Conservation (phyloP, 2,888 invertebrate genomes). For the Drosophila anomalata region DNA sequence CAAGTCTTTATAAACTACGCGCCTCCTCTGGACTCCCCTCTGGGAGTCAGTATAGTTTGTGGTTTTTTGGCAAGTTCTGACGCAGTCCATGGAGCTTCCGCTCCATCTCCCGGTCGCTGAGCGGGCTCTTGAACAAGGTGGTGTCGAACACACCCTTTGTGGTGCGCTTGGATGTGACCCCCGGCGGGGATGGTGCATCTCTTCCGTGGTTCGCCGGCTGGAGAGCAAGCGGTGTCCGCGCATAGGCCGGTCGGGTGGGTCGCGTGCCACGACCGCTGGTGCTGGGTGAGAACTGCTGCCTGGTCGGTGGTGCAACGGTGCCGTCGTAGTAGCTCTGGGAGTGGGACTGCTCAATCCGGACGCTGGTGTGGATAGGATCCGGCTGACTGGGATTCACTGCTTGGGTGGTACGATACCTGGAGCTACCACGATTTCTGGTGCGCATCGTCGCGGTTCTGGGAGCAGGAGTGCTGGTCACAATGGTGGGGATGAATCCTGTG, state of each 20-base stretch:
- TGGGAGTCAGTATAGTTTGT: slow-evolving; percentile 72
- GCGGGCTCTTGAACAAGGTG: slow-evolving; percentile 80
- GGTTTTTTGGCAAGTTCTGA: slow-evolving; percentile 81
- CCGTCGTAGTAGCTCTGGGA: slow-evolving; percentile 84
- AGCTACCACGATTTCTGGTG: slow-evolving; percentile 44
- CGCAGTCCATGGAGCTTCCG: slow-evolving; percentile 51
- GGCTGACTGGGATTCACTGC: slow-evolving; percentile 24
- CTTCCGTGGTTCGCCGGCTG: slow-evolving; percentile 43
- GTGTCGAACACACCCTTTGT: slow-evolving; percentile 82
- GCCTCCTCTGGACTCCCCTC: slow-evolving; percentile 7
- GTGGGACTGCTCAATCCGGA: slow-evolving; percentile 82
- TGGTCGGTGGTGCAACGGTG: slow-evolving; percentile 65
- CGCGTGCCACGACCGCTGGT: slow-evolving; percentile 39
- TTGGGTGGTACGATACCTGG: slow-evolving; percentile 46
- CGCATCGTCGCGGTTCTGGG: slow-evolving; percentile 14
- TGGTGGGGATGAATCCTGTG: slow-evolving; percentile 50
- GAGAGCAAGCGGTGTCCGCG: slow-evolving; percentile 35
- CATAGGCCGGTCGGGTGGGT: slow-evolving; percentile 50
- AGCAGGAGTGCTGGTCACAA: slow-evolving; percentile 50
- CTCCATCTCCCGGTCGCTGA: slow-evolving; percentile 68
- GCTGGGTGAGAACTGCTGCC: slow-evolving; percentile 36
- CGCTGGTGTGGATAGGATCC: slow-evolving; percentile 51
- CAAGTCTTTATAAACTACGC: slow-evolving; percentile 35
- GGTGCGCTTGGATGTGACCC: slow-evolving; percentile 63
- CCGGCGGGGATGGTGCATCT: slow-evolving; percentile 10